A percentile compares a stretch with the other conserved stretches of the same genome.
Evolutionary conservation across 2,888 invertebrate genomes (phyloP).

Genomic region (Punctoribates punctum): DNA sequence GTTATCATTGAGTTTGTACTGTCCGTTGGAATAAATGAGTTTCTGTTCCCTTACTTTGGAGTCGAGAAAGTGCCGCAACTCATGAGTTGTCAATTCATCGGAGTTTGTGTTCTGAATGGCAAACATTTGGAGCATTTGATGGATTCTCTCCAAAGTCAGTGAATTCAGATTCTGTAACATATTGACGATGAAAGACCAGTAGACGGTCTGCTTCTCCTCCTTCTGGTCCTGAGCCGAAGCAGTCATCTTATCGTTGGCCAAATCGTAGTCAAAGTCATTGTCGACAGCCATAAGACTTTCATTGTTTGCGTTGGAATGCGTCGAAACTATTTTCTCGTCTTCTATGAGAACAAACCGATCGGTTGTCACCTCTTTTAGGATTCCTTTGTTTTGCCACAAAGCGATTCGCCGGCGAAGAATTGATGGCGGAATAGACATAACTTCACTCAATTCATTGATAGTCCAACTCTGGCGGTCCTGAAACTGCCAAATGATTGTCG

Average conservation of each 20-base stretch:
- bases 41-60: conserved; percentile 88
- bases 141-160: conserved; percentile 48
- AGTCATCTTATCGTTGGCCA: conserved; percentile 3
- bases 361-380: conserved; percentile 69
- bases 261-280: conserved; percentile 37
- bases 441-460: conserved; percentile 75
- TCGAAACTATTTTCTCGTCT: conserved; percentile 50
- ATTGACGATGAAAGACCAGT: conserved; percentile 95
- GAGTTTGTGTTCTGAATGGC: conserved; percentile 71
- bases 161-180: conserved; percentile 81
- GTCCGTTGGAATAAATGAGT: conserved; percentile 75
- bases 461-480: conserved; percentile 80
- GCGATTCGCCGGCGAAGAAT: conserved; percentile 78
- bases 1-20: conserved; percentile 66
- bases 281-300: neutral
- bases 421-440: conserved; percentile 81
- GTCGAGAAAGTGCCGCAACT: conserved; percentile 82
- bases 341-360: conserved; percentile 64
- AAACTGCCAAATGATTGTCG: conserved; percentile 88
- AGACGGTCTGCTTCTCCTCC: conserved; percentile 56
- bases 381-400: conserved; percentile 90
- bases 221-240: conserved; percentile 25
- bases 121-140: conserved; percentile 52
- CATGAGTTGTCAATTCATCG: conserved; percentile 80
- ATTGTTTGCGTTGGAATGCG: conserved; percentile 8